Evolutionary conservation across 1,140 invertebrate genomes (phyloP).

Genomic region (Drosophila baimaii): DNA sequence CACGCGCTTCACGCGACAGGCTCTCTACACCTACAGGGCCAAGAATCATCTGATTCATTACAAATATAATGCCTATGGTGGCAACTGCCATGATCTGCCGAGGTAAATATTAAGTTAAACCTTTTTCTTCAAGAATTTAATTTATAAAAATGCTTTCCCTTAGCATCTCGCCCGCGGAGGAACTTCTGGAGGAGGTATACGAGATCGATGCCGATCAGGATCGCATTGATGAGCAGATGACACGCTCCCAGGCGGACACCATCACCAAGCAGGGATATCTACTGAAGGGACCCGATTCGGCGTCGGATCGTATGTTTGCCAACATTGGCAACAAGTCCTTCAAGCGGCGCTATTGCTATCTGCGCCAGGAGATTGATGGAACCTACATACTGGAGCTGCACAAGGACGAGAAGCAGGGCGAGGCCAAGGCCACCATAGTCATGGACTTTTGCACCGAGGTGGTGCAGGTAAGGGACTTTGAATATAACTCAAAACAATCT

Average conservation of each 20-base stretch:
- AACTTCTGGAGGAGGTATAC: conserved; percentile 92
- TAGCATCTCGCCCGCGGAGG: conserved; percentile 83
- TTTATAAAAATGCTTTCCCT: too few relatives aligned
- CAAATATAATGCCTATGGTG: conserved; percentile 94
- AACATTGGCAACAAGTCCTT: conserved; percentile 95
- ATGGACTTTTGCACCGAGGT: conserved; percentile 96
- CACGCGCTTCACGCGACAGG: conserved; percentile 92
- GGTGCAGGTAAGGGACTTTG: conserved; percentile 87
- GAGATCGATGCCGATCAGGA: conserved; percentile 94
- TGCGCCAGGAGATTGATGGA: conserved; percentile 94
- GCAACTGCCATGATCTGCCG: conserved; percentile 92
- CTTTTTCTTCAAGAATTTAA: too few relatives aligned
- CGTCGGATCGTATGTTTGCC: conserved; percentile 92
- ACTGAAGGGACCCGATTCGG: conserved; percentile 94
- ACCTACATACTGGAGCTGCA: conserved; percentile 95
- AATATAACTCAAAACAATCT: neutral
- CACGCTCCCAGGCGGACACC: conserved; percentile 87
- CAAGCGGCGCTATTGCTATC: conserved; percentile 94
- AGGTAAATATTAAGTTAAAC: conserved; percentile 86
- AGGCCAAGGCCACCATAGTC: conserved; percentile 95
- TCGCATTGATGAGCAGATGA: conserved; percentile 90
- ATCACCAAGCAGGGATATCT: conserved; percentile 95
- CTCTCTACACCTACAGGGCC: conserved; percentile 92
- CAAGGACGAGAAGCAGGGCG: conserved; percentile 96
- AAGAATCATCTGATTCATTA: conserved; percentile 95